Evolutionary conservation across 2,888 invertebrate species (phyloP).

Genomic region (Syritta pipiens): DNA sequence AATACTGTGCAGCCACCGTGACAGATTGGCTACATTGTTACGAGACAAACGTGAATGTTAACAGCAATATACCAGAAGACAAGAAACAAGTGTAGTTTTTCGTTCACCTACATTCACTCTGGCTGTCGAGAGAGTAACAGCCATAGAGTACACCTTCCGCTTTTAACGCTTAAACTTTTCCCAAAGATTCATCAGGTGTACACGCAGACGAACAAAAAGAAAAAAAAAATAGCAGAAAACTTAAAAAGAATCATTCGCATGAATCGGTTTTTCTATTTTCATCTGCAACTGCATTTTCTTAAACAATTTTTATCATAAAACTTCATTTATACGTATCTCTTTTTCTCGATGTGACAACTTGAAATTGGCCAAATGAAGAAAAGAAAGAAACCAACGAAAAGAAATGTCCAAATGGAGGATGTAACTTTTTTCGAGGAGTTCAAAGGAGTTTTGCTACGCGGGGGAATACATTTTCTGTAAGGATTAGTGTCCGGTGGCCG

Average conservation of each 20-base stretch:
- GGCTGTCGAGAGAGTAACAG: not conserved
- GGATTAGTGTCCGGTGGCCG: conserved; percentile 53
- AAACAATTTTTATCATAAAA: conserved; percentile 51
- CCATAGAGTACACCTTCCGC: too few relatives aligned
- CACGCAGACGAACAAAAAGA: too few relatives aligned
- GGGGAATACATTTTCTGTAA: conserved; percentile 28
- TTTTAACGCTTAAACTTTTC: too few relatives aligned
- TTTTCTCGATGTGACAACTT: conserved; percentile 39
- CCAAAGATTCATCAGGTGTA: conserved; percentile 49
- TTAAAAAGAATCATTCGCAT: conserved; percentile 47
- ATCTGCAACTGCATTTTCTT: conserved; percentile 28
- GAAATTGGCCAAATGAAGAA: conserved; percentile 4
- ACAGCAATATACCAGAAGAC: not conserved
- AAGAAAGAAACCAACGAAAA: too few relatives aligned
- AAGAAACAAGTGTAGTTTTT: conserved; percentile 38
- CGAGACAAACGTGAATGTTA: not conserved
- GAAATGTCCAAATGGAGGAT: conserved; percentile 16
- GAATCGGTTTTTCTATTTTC: conserved; percentile 46
- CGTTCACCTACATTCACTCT: conserved; percentile 23
- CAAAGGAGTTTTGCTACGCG: conserved; percentile 33
- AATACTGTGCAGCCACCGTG: conserved; percentile 28
- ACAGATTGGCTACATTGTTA: conserved; percentile 46
- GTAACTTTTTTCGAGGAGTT: conserved; percentile 44
- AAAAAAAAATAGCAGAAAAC: too few relatives aligned
- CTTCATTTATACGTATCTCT: conserved; percentile 41